Evolutionary conservation across 1,140 invertebrate genomes (phyloP), one percentile per base, ranked within the genome.

Genomic region (Drosophila neocordata): DNA sequence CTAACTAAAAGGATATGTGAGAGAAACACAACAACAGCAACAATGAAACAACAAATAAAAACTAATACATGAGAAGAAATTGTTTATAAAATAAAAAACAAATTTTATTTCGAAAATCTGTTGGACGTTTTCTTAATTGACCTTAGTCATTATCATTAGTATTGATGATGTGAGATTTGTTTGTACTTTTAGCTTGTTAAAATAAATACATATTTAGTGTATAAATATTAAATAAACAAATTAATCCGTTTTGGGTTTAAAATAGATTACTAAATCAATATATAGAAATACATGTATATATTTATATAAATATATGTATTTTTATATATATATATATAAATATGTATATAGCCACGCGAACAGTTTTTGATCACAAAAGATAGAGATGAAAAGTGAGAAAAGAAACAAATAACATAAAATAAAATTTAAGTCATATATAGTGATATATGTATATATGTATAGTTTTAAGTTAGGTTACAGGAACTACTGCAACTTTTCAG

Each of bases 401-500:
- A 77, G 66, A 69, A 62, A 69, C 79, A 72, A 80, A 74, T 27
- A 34, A 56, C 53, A 77, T 65, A 69, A 41, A 61, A 57, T n/a
- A 52, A 9, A 58, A 38, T 59, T 13, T 13, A 48, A 52, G 37
- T 7, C 5, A 8, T 9, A 38, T 7, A 51, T 31, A 67, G 12
- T 4, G 5, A 8, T 9, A 38, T 7, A 51, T 31, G 65, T 9
- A 31, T 15, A 38, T 44, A 31, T 24, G 22, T 48, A 31, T 18
- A 20, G 41, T 38, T 74, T 70, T 91, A 91, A 73, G 90, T 90
- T 65, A 91, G 74, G 81, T 91, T 91, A 77, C 90, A 91, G 11
- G 90, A 91, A 71, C 87, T 91, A 56, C 90, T 91, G 61, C 90
- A 91, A 53, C 79, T 89, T 57, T 90, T 90, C 6, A 91, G 63